These are phyloP conservation scores for Macrobrachium nipponense DNA, from an alignment of 1,140 invertebrate species.

Conservation along the genomic window DNA sequence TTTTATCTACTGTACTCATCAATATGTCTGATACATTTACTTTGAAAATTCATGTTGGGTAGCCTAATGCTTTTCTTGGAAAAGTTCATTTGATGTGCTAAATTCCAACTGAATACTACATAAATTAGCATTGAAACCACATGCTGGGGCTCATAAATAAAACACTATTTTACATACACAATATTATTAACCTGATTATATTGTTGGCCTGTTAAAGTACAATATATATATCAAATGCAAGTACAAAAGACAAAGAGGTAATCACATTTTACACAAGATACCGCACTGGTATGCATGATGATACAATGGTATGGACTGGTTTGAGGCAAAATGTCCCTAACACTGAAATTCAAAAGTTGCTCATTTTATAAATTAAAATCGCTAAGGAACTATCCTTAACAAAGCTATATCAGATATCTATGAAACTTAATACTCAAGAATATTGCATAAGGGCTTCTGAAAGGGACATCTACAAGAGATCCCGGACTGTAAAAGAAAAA, in stretches of 20 bases:
- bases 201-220: constrained; percentile 61
- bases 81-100: not conserved
- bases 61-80: too few relatives aligned
- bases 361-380: too few relatives aligned
- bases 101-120: not conserved
- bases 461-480: too few relatives aligned
- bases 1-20: too few relatives aligned
- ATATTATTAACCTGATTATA: constrained; percentile 60
- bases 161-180: constrained; percentile 37
- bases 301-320: constrained; percentile 34
- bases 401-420: too few relatives aligned
- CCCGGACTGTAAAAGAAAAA: too few relatives aligned
- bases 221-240: constrained; percentile 58
- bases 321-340: not conserved
- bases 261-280: constrained; percentile 14
- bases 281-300: constrained; percentile 48
- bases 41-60: too few relatives aligned
- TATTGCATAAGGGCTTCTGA: too few relatives aligned
- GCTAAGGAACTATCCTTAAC: too few relatives aligned
- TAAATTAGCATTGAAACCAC: not conserved
- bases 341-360: too few relatives aligned
- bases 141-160: not conserved
- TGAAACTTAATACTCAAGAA: too few relatives aligned
- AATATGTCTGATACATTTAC: too few relatives aligned
- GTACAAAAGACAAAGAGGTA: constrained; percentile 59